A percentile compares a stretch with the other conserved stretches of the same genome.
phyloP scores from a whole-genome alignment of 2,888 invertebrate genomes.

The Abrostola triplasia region DNA sequence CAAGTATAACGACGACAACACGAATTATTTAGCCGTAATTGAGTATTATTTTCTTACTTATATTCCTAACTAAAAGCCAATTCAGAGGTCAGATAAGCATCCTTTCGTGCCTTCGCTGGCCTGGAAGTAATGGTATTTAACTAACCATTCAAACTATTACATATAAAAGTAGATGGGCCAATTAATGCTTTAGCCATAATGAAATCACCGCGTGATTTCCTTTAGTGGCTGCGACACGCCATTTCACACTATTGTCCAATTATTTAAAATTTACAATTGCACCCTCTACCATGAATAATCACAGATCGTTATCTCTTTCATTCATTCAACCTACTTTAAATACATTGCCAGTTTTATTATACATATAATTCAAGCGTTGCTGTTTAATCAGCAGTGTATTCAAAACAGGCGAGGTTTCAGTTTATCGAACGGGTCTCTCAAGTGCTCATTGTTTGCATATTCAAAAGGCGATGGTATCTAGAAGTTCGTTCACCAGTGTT shows the following conservation, averaged over 20 bases:
- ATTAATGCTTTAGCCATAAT: constrained; percentile 41
- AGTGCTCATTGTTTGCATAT: constrained; percentile 68
- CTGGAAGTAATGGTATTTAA: constrained; percentile 34
- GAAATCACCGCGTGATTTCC: constrained; percentile 51
- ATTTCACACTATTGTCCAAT: constrained; percentile 58
- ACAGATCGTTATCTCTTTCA: constrained; percentile 41
- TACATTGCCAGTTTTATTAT: constrained; percentile 55
- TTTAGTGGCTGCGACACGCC: constrained; percentile 43
- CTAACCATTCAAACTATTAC: constrained; percentile 40
- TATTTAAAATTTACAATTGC: constrained; percentile 58
- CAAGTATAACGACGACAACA: too few species aligned
- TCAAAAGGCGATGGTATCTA: constrained; percentile 54
- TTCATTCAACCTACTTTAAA: constrained; percentile 25
- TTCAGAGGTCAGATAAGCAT: constrained; percentile 22
- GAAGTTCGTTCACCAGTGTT: constrained; percentile 46
- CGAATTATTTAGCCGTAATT: too few species aligned
- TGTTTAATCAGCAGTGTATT: constrained; percentile 66
- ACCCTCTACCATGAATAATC: constrained; percentile 29
- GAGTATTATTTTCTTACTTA: too few species aligned
- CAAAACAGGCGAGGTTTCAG: constrained; percentile 52
- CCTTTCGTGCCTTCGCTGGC: constrained; percentile 17
- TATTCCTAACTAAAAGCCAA: constrained; percentile 5
- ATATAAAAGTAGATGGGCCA: constrained; percentile 36
- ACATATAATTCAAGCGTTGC: constrained; percentile 40
- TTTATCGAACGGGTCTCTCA: constrained; percentile 47